Conservation (phyloP, 2,888 invertebrate genomes). For the Hanleya hanleyi region DNA sequence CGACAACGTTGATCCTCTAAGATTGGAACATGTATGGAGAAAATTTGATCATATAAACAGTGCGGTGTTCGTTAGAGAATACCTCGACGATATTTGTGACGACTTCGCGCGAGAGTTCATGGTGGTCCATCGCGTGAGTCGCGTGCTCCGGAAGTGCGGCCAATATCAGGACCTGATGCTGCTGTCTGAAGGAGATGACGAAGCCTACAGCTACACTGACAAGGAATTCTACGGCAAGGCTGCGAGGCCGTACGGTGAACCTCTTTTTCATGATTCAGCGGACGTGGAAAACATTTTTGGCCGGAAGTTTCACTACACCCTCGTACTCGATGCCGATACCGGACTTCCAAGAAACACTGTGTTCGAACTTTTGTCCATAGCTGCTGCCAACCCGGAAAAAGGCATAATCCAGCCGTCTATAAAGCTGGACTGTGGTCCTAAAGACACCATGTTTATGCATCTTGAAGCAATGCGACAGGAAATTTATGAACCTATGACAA, state of each 20-base stretch:
- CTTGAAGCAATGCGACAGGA: conserved; percentile 58
- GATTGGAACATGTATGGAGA: conserved; percentile 55
- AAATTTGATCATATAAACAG: conserved; percentile 49
- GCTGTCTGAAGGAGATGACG: conserved; percentile 57
- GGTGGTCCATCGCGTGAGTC: conserved; percentile 60
- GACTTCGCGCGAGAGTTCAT: conserved; percentile 60
- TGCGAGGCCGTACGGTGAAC: conserved; percentile 52
- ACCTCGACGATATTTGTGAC: conserved; percentile 58
- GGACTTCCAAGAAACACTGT: conserved; percentile 55
- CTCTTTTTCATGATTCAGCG: conserved; percentile 56
- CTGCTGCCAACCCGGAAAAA: conserved; percentile 59
- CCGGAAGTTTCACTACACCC: conserved; percentile 59
- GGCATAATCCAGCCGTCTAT: conserved; percentile 65
- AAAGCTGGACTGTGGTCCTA: conserved; percentile 48
- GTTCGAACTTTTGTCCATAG: conserved; percentile 54
- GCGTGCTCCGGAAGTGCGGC: conserved; percentile 62
- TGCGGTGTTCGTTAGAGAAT: conserved; percentile 52
- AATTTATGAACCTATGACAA: conserved; percentile 62
- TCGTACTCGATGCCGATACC: conserved; percentile 64
- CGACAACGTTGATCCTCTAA: conserved; percentile 46
- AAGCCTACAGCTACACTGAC: conserved; percentile 60
- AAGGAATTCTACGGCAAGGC: conserved; percentile 48
- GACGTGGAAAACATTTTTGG: conserved; percentile 60
- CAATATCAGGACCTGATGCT: conserved; percentile 68
- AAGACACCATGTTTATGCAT: conserved; percentile 65